Percentiles rank a stretch among this genome's conserved stretches.
phyloP scores from a whole-genome alignment of 2,797 vertebrate species.

The Anguilla pacifica region DNA sequence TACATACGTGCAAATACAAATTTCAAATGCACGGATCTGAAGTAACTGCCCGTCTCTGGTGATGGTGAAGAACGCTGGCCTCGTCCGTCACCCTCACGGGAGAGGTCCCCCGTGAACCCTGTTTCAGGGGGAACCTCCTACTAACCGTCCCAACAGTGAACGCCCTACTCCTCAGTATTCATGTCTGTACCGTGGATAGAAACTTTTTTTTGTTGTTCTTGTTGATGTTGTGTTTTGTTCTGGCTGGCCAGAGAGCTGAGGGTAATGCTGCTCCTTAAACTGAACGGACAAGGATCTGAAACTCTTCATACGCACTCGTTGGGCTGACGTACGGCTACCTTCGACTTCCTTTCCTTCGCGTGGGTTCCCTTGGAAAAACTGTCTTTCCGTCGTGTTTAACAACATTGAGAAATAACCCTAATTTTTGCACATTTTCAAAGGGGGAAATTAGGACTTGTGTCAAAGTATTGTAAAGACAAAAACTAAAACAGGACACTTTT shows the following conservation, averaged over 20 bases:
- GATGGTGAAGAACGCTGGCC: constrained; percentile 19
- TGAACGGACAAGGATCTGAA: constrained; percentile 66
- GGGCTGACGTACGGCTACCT: constrained; percentile 61
- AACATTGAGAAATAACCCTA: constrained; percentile 17
- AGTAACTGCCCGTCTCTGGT: constrained; percentile 26
- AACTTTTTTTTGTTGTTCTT: constrained; percentile 61
- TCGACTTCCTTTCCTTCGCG: constrained; percentile 39
- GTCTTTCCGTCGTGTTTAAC: constrained; percentile 20
- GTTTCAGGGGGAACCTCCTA: neutral
- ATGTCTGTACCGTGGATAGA: constrained; percentile 59
- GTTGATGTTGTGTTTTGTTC: constrained; percentile 57
- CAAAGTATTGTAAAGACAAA: constrained; percentile 38
- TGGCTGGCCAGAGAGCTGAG: constrained; percentile 81
- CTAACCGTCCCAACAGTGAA: constrained; percentile 32
- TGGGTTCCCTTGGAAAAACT: constrained; percentile 49
- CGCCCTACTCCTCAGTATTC: constrained; percentile 47
- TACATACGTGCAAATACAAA: neutral
- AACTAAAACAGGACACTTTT: constrained; percentile 21
- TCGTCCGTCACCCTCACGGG: constrained; percentile 50
- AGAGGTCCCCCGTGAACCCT: constrained; percentile 63
- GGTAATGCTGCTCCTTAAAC: constrained; percentile 60
- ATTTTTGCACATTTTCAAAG: constrained; percentile 35
- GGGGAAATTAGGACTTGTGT: constrained; percentile 3
- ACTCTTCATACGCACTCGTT: constrained; percentile 51
- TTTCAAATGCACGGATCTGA: neutral